Percentiles rank a stretch among this genome's conserved stretches.
Evolutionary conservation across 2,113 vertebrate species (phyloP).

Genomic region (Lophius piscatorius): DNA sequence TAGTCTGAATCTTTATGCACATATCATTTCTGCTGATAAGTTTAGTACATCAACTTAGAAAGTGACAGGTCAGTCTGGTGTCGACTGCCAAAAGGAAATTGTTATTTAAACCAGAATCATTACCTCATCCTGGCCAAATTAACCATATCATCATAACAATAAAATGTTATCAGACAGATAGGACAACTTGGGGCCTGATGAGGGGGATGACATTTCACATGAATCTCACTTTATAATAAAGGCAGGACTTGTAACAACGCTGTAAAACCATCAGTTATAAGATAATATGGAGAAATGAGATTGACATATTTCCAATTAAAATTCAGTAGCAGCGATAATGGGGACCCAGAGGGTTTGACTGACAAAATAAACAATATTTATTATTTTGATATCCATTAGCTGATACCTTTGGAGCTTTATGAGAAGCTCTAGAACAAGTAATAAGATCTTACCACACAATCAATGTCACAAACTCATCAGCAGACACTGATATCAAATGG

Average conservation of each 20-base stretch:
- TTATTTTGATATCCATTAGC: constrained; percentile 25
- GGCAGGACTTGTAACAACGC: background rate
- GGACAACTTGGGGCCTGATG: constrained; percentile 12
- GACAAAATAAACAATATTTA: too few species aligned
- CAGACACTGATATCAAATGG: background rate
- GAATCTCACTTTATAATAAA: background rate
- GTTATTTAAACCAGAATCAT: too few species aligned
- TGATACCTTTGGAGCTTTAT: too few species aligned
- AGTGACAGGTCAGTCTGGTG: too few species aligned
- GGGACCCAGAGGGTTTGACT: constrained; percentile 38
- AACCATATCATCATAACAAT: background rate
- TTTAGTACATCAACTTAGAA: too few species aligned
- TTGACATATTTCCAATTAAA: too few species aligned
- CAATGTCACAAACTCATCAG: background rate
- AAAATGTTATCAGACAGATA: constrained; percentile 9
- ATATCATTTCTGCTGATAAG: too few species aligned
- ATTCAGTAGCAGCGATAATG: constrained; percentile 31
- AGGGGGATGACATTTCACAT: constrained; percentile 12
- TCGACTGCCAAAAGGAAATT: too few species aligned
- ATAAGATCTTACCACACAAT: background rate
- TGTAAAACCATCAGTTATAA: constrained; percentile 15
- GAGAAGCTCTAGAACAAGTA: too few species aligned
- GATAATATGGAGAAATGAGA: too few species aligned
- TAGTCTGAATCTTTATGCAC: too few species aligned
- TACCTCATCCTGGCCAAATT: background rate